A percentile compares a stretch with the other conserved stretches of the same genome.
Conservation (phyloP, 2,888 invertebrate genomes). For the Drosophila peninsularis region DNA sequence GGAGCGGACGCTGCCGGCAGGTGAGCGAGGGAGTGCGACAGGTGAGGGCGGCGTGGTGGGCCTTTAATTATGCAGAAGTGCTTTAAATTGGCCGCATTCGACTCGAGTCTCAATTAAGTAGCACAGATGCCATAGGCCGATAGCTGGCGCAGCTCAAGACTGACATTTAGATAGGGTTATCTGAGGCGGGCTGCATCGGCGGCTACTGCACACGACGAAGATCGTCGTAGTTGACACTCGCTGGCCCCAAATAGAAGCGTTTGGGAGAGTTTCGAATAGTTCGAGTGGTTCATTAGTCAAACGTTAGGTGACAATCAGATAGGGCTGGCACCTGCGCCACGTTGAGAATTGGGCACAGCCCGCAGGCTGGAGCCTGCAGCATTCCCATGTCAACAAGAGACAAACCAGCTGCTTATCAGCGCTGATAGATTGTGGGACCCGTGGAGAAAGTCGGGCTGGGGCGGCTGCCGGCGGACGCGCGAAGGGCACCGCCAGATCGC, state of each 20-base stretch:
- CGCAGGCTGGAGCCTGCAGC: slow-evolving; percentile 33
- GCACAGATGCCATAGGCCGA: slow-evolving; percentile 70
- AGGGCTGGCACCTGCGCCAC: slow-evolving; percentile 49
- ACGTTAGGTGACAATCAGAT: slow-evolving; percentile 78
- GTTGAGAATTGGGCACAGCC: slow-evolving; percentile 61
- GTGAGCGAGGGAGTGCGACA: background rate
- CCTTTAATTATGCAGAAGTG: slow-evolving; percentile 59
- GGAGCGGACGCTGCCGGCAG: slow-evolving; percentile 2
- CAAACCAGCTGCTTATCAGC: slow-evolving; percentile 53
- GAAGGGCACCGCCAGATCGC: slow-evolving; percentile 52
- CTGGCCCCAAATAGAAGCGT: slow-evolving; percentile 17
- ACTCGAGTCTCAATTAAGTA: slow-evolving; percentile 62
- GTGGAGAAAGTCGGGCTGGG: slow-evolving; percentile 45
- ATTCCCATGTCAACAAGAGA: slow-evolving; percentile 55
- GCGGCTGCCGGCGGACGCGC: slow-evolving; percentile 1
- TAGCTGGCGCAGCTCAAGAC: slow-evolving; percentile 58
- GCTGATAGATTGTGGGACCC: slow-evolving; percentile 52
- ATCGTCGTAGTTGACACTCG: slow-evolving; percentile 18
- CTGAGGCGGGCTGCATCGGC: background rate
- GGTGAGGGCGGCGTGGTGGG: slow-evolving; percentile 5
- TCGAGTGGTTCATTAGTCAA: slow-evolving; percentile 72
- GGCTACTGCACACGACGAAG: slow-evolving; percentile 57
- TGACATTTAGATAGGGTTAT: slow-evolving; percentile 66
- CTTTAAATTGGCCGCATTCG: slow-evolving; percentile 23
- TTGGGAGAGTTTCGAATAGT: slow-evolving; percentile 19